Evolutionary conservation across 1,140 invertebrate species (phyloP).

Genomic region (Chironomus striatipennis): DNA sequence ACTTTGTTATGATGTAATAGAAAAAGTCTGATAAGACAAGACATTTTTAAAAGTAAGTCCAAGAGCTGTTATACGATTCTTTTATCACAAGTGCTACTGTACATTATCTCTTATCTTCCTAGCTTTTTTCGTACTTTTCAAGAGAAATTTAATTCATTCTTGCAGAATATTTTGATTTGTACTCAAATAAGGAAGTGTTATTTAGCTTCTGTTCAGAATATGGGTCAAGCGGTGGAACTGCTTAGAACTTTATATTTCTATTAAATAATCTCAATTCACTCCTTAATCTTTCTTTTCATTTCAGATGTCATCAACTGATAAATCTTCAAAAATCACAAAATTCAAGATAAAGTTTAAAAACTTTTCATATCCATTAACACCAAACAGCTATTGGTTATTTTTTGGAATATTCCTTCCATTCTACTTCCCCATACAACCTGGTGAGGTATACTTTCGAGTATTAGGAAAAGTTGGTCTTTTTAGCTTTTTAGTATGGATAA

Average conservation of each 20-base stretch:
- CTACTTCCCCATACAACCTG: not conserved
- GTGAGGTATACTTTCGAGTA: not conserved
- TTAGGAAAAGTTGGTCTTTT: not conserved
- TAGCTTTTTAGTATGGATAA: not conserved
- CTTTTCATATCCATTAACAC: constrained; percentile 5
- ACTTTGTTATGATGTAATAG: too few relatives aligned
- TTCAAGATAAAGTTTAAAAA: not conserved
- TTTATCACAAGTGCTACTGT: too few relatives aligned
- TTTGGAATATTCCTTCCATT: not conserved
- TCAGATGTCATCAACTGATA: not conserved
- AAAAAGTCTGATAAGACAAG: too few relatives aligned
- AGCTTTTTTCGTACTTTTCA: not conserved
- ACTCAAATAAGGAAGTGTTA: too few relatives aligned
- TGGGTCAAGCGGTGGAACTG: not conserved
- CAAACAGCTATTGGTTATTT: not conserved
- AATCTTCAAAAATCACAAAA: not conserved
- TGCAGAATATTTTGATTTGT: not conserved
- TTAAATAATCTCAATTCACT: not conserved
- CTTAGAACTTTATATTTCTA: not conserved
- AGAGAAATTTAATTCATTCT: not conserved
- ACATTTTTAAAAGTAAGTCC: too few relatives aligned
- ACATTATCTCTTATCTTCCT: too few relatives aligned
- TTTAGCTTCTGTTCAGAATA: too few relatives aligned
- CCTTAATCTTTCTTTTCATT: not conserved
- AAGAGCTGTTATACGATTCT: too few relatives aligned